Evolutionary conservation across 2,888 invertebrate genomes (phyloP).

Genomic region (Ametastegia equiseti): DNA sequence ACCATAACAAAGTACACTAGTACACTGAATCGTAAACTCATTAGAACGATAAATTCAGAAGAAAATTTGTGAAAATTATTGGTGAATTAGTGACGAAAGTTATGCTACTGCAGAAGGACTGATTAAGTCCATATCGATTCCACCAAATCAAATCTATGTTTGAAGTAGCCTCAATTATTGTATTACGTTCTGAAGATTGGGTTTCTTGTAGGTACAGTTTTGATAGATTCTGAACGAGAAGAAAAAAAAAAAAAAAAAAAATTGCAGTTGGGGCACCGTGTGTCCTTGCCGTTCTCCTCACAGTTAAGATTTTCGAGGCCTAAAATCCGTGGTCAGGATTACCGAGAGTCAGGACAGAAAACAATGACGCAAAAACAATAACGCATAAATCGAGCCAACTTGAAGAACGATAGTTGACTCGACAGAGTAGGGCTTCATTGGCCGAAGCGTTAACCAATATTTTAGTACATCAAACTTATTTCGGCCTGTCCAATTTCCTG

Average conservation of each 20-base stretch:
- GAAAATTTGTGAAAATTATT: too few relatives aligned
- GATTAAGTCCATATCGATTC: neutral
- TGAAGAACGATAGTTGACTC: constrained; percentile 12
- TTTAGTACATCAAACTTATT: constrained; percentile 19
- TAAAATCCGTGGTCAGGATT: neutral
- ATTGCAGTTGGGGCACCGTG: neutral
- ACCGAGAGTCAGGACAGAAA: neutral
- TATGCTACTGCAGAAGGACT: neutral
- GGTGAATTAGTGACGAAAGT: too few relatives aligned
- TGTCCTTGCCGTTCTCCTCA: neutral
- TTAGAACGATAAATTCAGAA: too few relatives aligned
- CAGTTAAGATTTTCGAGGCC: neutral
- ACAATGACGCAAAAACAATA: neutral
- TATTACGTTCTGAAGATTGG: too few relatives aligned
- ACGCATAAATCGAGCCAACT: constrained; percentile 4
- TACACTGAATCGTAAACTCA: too few relatives aligned
- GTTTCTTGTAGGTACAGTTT: too few relatives aligned
- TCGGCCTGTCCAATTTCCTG: constrained; percentile 9
- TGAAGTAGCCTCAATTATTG: neutral
- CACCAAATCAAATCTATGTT: neutral
- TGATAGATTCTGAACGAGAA: neutral
- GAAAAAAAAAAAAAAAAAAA: neutral
- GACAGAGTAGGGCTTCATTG: neutral
- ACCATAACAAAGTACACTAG: too few relatives aligned
- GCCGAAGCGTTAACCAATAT: neutral